Evolutionary conservation across 1,140 invertebrate genomes (phyloP), one percentile per base, ranked within the genome.

Genomic region (Goniozus legneri): DNA sequence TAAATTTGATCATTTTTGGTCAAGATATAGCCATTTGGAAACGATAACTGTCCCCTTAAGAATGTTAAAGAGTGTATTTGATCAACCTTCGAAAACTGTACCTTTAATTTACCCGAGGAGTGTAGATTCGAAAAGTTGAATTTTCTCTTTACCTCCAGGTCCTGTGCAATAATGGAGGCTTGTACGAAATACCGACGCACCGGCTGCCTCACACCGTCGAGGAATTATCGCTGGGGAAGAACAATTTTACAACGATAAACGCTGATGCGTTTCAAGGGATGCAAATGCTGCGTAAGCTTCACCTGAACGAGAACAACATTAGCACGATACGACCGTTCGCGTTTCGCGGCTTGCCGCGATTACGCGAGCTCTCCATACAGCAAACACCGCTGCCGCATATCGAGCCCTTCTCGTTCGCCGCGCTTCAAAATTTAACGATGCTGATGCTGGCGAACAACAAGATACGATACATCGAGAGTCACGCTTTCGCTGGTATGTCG

Each of bases 401-500:
- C 10, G 83, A 87, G 3, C 82, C 84, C 22, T 91, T 90, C 56
- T 83, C 88, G 0, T 91, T 91, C 60, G 87, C 89, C 8, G 87
- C 87, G 0, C 69, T 91, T 3, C 88, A 91, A 61, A 91, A 91
- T 62, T 80, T 91, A 6, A 84, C 84, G 1, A 80, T 83, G 2
- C 84, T 92, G 31, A 71, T 88, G 38, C 65, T 91, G 8, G 82
- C 84, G 8, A 82, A 91, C 73, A 91, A 92, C 63, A 84, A 84
- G 56, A 91, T 92, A 12, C 78, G 79, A 7, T 82, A 84, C 54
- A 86, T 92, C 32, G 87, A 90, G 66, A 82, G 81, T 2, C 87
- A 86, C 60, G 85, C 88, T 7, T 92, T 92, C 49, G 88, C 89
- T 0, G 89, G 88, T 8, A 89, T 88, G 0, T 86, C 87, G 21